Percentiles rank a stretch among this genome's conserved stretches.
phyloP scores from a whole-genome alignment of 1,140 invertebrate genomes.

The Drosophila sulfurigaster region DNA sequence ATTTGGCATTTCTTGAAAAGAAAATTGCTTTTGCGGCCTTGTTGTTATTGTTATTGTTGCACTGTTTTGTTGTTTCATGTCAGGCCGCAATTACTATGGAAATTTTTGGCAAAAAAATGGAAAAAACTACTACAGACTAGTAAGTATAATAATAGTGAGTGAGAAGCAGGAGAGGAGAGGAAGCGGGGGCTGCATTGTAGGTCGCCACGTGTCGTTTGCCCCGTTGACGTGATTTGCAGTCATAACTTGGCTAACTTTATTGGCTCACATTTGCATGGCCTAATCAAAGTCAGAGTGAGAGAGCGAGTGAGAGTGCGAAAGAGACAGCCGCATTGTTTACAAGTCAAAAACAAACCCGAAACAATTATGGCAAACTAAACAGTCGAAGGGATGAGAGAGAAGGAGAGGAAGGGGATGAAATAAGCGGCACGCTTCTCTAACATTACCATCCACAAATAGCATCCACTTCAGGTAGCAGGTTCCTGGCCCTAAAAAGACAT shows the following conservation, averaged over 20 bases:
- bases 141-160: slow-evolving; percentile 37
- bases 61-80: slow-evolving; percentile 68
- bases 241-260: slow-evolving; percentile 76
- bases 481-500: slow-evolving; percentile 21
- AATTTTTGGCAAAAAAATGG: slow-evolving; percentile 47
- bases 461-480: slow-evolving; percentile 46
- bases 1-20: slow-evolving; percentile 42
- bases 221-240: slow-evolving; percentile 68
- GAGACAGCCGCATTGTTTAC: slow-evolving; percentile 56
- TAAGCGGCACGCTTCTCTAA: neutral
- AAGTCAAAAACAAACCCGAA: slow-evolving; percentile 68
- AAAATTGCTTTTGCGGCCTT: slow-evolving; percentile 36
- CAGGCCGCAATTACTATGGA: slow-evolving; percentile 68
- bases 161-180: neutral
- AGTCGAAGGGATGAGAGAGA: neutral
- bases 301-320: neutral
- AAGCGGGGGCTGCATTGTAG: slow-evolving; percentile 46
- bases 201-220: slow-evolving; percentile 56
- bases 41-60: slow-evolving; percentile 15
- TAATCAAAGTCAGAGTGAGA: slow-evolving; percentile 45
- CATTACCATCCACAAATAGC: slow-evolving; percentile 35
- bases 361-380: slow-evolving; percentile 56
- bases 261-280: slow-evolving; percentile 56
- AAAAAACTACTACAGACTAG: neutral
- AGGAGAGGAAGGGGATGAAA: neutral